Evolutionary conservation across 2,113 vertebrate species (phyloP), one percentile per base, ranked within the genome.

Genomic region (Periophthalmus modestus): DNA sequence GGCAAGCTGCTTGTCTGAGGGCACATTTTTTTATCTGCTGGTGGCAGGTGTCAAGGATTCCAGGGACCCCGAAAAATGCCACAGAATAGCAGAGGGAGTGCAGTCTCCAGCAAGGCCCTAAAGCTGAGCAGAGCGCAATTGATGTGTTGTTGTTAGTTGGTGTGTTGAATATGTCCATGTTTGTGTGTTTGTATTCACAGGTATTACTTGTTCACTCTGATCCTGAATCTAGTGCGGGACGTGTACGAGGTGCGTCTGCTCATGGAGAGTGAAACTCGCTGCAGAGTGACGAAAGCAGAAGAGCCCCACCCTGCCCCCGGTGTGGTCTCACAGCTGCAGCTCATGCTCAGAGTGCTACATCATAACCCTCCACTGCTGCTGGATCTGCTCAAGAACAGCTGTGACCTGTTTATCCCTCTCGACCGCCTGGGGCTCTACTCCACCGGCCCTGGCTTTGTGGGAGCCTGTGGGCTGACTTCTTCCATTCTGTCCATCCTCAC

Each of bases 121-220:
- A 43, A 43, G 2, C 9, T 43, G 39, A 43, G 39, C 39, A 43
- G 6, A 43, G 39, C 10, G 39, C 7, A 10, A 9, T 43, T 43
- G 39, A 9, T 43, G 39, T 9, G 2, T 43, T n/a, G n/a, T 7
- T 43, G 11, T 39, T 5, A 2, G 3, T 39, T 39, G 7, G 36
- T 43, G 10, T 39, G 39, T 43, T 43, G 39, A 43, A 43, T 43
- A 39, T 5, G 36, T 39, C 28, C 28, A 28, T 28, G 28, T 28
- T 9, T 39, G 36, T 39, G 12, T 59, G 57, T 28, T 15, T 62
- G 59, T 16, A 1, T 62, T 62, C 59, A 59, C 86, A 97, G 97
- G 86, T 98, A 96, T 77, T 98, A 96, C 82, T 93, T 99, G 16
- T 97, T 98, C 2, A 91, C 96, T 0, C 93, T 99, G 62, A 92